These are phyloP conservation scores for Arion vulgaris DNA, from an alignment of 1,140 invertebrate species.

Conservation along the genomic window DNA sequence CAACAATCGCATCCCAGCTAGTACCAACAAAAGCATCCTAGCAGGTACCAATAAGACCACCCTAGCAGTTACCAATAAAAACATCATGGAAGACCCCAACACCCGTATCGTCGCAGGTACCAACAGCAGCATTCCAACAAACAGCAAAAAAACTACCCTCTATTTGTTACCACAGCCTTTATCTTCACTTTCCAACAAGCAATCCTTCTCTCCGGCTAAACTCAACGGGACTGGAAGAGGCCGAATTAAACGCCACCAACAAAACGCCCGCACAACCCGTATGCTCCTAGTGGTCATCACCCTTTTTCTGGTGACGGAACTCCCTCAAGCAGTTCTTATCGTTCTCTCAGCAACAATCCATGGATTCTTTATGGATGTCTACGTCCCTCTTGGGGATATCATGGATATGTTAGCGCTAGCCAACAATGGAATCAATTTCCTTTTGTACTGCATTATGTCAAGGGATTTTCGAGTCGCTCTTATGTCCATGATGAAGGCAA, in stretches of 20 bases:
- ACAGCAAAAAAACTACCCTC: too few relatives aligned
- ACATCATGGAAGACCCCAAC: too few relatives aligned
- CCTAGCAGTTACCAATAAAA: too few relatives aligned
- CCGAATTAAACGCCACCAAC: background rate
- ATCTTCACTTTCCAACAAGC: background rate
- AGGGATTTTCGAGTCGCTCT: slow-evolving; percentile 91
- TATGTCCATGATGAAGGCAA: slow-evolving; percentile 32
- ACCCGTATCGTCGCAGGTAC: too few relatives aligned
- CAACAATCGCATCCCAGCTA: too few relatives aligned
- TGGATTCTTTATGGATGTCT: slow-evolving; percentile 65
- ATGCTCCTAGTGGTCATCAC: slow-evolving; percentile 90
- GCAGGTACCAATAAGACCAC: too few relatives aligned
- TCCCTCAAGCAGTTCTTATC: slow-evolving; percentile 79
- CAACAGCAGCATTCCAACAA: too few relatives aligned
- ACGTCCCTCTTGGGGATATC: slow-evolving; percentile 82
- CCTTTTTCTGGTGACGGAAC: slow-evolving; percentile 88
- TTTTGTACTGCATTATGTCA: slow-evolving; percentile 94
- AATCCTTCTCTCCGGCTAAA: background rate
- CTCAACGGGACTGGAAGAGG: background rate
- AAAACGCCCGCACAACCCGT: slow-evolving; percentile 90
- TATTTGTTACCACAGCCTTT: too few relatives aligned
- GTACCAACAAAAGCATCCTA: too few relatives aligned
- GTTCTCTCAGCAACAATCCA: slow-evolving; percentile 63
- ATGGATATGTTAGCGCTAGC: slow-evolving; percentile 93
- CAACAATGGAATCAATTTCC: slow-evolving; percentile 93